Evolutionary conservation across 1,140 invertebrate genomes (phyloP).

Genomic region (Dryas iulia): DNA sequence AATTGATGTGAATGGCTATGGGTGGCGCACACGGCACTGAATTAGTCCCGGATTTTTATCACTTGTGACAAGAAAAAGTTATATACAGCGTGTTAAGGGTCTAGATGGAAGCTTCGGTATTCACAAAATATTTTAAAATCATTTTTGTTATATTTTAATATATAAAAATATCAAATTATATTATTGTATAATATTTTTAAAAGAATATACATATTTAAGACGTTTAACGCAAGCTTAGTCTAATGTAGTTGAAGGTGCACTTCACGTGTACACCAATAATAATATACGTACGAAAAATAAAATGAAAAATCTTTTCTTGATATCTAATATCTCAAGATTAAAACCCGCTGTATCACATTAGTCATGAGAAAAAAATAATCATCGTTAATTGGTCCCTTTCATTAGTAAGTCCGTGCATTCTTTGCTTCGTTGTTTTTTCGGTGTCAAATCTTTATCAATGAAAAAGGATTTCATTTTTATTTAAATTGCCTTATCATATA

Average conservation of each 20-base stretch:
- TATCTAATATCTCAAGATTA: slow-evolving; percentile 18
- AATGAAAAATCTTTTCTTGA: slow-evolving; percentile 2
- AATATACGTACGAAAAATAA: not conserved
- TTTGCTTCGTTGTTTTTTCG: slow-evolving; percentile 67
- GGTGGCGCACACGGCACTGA: slow-evolving; percentile 68
- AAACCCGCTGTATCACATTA: slow-evolving; percentile 59
- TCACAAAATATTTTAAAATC: not conserved
- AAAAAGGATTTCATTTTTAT: slow-evolving; percentile 78
- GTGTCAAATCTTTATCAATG: slow-evolving; percentile 79
- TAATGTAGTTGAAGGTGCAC: not conserved
- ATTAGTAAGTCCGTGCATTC: slow-evolving; percentile 77
- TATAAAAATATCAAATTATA: not conserved
- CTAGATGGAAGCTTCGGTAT: not conserved
- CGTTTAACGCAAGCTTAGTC: too few relatives aligned
- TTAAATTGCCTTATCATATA: slow-evolving; percentile 73
- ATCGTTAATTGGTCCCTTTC: slow-evolving; percentile 78
- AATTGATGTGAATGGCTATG: slow-evolving; percentile 72
- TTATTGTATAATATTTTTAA: too few relatives aligned
- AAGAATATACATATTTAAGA: too few relatives aligned
- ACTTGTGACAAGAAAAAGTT: slow-evolving; percentile 66
- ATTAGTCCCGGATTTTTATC: slow-evolving; percentile 75
- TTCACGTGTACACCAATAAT: not conserved
- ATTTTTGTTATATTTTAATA: too few relatives aligned
- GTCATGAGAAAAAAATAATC: slow-evolving; percentile 73
- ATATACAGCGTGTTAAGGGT: slow-evolving; percentile 51